These are phyloP conservation scores for Pollenia labialis DNA, from an alignment of 2,888 invertebrate genomes.

Conservation along the genomic window DNA sequence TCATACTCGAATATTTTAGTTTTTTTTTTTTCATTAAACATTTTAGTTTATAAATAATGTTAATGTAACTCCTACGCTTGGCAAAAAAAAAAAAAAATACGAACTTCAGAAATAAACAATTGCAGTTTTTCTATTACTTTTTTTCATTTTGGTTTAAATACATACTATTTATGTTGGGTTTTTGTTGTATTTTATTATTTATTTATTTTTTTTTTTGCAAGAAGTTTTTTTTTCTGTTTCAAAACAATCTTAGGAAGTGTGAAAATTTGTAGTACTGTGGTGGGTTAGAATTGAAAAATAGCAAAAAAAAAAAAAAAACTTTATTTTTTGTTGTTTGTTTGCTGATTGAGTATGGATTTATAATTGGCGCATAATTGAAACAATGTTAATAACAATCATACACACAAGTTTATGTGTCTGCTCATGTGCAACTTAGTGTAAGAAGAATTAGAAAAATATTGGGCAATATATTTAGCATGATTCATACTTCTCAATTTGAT, in stretches of 20 bases:
- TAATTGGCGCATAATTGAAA: constrained; percentile 73
- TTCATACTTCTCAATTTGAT: constrained; percentile 56
- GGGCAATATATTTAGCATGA: constrained; percentile 56
- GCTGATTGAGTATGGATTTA: constrained; percentile 53
- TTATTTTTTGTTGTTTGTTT: constrained; percentile 14
- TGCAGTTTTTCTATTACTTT: constrained; percentile 1
- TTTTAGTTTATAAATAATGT: constrained; percentile 68
- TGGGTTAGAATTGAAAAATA: constrained; percentile 30
- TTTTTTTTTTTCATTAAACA: constrained; percentile 37
- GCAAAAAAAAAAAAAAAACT: constrained; percentile 21
- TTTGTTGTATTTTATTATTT: not conserved
- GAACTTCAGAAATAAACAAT: constrained; percentile 24
- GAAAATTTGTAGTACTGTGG: constrained; percentile 56
- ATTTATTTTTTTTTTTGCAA: too few relatives aligned
- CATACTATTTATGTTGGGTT: constrained; percentile 46
- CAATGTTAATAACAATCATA: constrained; percentile 35
- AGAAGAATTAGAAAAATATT: constrained; percentile 39
- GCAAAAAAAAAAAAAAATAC: constrained; percentile 4
- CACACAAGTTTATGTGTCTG: constrained; percentile 12
- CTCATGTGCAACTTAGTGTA: constrained; percentile 2
- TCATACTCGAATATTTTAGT: constrained; percentile 6
- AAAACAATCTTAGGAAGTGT: constrained; percentile 64
- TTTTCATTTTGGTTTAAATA: constrained; percentile 42
- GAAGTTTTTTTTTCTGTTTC: not conserved
- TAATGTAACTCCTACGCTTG: constrained; percentile 66